Base-by-base conservation (phyloP, 2,113 vertebrate species). In the Alosa alosa region DNA sequence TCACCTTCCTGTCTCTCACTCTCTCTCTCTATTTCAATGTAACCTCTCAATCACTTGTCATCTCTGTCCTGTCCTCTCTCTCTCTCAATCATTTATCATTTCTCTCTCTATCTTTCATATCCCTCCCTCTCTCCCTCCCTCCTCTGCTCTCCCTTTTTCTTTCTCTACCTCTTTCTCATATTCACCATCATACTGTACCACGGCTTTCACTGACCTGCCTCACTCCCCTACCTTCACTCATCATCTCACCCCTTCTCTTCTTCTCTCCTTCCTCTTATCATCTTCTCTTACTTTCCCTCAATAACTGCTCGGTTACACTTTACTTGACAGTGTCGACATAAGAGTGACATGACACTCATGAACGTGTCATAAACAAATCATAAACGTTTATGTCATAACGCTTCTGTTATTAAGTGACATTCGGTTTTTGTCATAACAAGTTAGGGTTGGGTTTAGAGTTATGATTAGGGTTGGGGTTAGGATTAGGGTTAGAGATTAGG, bases 141-240 rank as follows among this genome's bases (percentile, higher is more conserved):
- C n/a, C 6, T 15, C 85, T 84, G 1, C 31, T 44, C 49, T 84
- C 6, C 49, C 64, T 52, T 31, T 88, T 81, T 87, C 87, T 0
- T 13, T 84, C 89, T 82, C 8, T 25, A 2, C n/a, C 84, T 86
- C 68, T 49, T 1, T 72, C 20, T 60, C 5, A 13, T 4, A 25
- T 68, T 7, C 64, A 52, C 84, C n/a, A 31, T 31, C 31, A 31
- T 31, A 31, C 31, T 31, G 31, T 31, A 31, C 31, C 31, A 31
- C 31, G 31, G 31, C 31, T 31, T 31, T 31, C 31, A 31, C 31
- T 31, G 31, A 31, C 31, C 31, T 31, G 31, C 31, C 3, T 45
- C 31, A n/a, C 20, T 45, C 60, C 20, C 22, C n/a, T 9, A 6
- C 55, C 13, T 18, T 57, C 55, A 4, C 13, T 57, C 3, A 18